Base-by-base conservation (phyloP, 2,113 vertebrate genomes). In the Syngnathus floridae region DNA sequence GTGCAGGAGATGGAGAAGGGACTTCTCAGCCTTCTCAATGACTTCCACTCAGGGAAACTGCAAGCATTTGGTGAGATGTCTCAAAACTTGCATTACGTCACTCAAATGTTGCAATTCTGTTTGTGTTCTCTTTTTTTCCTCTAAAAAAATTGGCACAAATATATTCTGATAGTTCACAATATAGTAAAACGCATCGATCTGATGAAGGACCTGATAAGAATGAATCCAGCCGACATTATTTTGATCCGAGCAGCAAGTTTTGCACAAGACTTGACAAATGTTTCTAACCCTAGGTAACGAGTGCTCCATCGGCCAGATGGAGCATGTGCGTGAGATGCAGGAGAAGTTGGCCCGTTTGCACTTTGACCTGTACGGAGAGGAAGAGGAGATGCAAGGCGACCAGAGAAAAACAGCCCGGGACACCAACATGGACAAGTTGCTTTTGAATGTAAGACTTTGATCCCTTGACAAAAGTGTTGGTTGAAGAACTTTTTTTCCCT, bases 1-100 rank as follows among this genome's bases (percentile, higher is more conserved):
- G 96, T 99, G 0, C 95, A 98, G 75, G 96, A 98, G 82, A 98
- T 99, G 97, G 97, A 99, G 83, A 94, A 94, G 16, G 97, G 97
- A 10, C 92, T 99, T 41, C 89, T 99, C 4, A 92, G 95, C 62
- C 96, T 99, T 62, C 87, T 99, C 52, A 95, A 98, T n/a, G 97
- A 99, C 84, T 99, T 99, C 85, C 97, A 99, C 79, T 98, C 94
- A 63, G 97, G 97, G 64, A 98, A 98, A 88, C 92, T 99, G 35
- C 95, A 98, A 78, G 96, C 96, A 0, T 99, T 99, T 80, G 96
- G 97, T 96, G 88, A 85, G 67, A 45, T 61, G n/a, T 16, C 16
- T 31, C 7, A 14, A 35, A 6, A 14, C 26, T 31, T 31, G 26
- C 26, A 31, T 31, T 31, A 31, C 26, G 16, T 26, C 21, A 54